Base-by-base conservation (phyloP, 2,113 vertebrate species). In the Brachyhypopomus occidentalis region DNA sequence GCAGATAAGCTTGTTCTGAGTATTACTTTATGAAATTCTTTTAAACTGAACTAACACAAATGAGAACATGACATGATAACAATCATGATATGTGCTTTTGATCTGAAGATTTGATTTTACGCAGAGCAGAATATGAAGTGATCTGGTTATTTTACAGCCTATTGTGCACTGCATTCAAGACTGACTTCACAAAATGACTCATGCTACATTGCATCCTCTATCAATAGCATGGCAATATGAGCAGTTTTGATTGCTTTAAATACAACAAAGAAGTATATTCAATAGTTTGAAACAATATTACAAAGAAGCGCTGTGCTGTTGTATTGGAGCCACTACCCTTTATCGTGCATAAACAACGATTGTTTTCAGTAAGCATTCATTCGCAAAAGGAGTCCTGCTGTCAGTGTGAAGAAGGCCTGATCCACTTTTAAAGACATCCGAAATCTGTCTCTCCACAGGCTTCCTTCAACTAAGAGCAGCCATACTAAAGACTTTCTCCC, bases 401-500 rank as follows among this genome's bases (percentile, higher is more conserved):
- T 56, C 56, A 79, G 59, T 56, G 20, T 25, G 7, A 20, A 16
- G 22, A 22, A 25, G 36, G 8, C 4, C 25, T 8, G 19, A 48
- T 5, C 64, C 59, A 69, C 25, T 67, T 80, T 73, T 56, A 56
- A 55, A 66, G 27, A 58, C 45, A 67, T 58, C 60, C 36, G 36
- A 58, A 74, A 55, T 58, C 6, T 64, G 60, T 52, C 4, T 77
- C 27, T 36, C 41, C 19, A 34, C 25, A 55, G 41, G 45, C 41
- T 45, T 38, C 30, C n/a, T 5, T 52, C 4, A 55, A 36, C 59
- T 55, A 23, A 27, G 34, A 23, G 19, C 56, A 30, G 36, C 20
- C 17, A 14, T 30, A 30, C 22, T 22, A 80, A 80, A 48, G 16
- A 60, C 67, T 22, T 79, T 62, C 22, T 79, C 20, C 62, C 41